Evolutionary conservation across 2,113 vertebrate genomes (phyloP).

Genomic region (Girardinichthys multiradiatus): DNA sequence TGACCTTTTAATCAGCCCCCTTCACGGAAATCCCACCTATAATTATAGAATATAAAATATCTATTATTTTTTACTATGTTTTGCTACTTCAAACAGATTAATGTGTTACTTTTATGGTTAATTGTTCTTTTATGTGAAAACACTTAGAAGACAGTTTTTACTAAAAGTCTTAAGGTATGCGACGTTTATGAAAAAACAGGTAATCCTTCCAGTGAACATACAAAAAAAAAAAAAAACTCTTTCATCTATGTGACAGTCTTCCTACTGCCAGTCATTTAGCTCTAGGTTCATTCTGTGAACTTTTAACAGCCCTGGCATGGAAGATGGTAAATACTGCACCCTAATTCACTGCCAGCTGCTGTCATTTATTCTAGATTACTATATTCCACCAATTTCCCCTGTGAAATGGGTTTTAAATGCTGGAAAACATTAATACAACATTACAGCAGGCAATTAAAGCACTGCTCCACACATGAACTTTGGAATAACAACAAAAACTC

Average conservation of each 20-base stretch:
- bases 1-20: no score
- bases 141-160: no score
- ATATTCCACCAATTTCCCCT: conserved; percentile 66
- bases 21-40: no score
- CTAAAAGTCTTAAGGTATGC: no score
- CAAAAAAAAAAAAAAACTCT: background rate
- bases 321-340: conserved; percentile 22
- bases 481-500: conserved; percentile 56
- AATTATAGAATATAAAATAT: no score
- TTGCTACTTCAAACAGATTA: no score
- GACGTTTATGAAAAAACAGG: background rate
- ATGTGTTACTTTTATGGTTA: no score
- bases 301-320: conserved; percentile 50
- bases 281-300: conserved; percentile 20
- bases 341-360: conserved; percentile 35
- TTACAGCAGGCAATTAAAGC: conserved; percentile 56
- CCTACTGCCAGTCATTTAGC: conserved; percentile 9
- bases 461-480: conserved; percentile 51
- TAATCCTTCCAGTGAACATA: background rate
- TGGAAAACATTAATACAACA: conserved; percentile 68
- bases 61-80: no score
- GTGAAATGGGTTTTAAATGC: conserved; percentile 61
- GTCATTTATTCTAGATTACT: conserved; percentile 60
- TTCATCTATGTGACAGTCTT: background rate
- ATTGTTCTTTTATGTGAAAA: no score